Evolutionary conservation across 1,140 invertebrate genomes (phyloP).

Genomic region (Conus ventricosus): DNA sequence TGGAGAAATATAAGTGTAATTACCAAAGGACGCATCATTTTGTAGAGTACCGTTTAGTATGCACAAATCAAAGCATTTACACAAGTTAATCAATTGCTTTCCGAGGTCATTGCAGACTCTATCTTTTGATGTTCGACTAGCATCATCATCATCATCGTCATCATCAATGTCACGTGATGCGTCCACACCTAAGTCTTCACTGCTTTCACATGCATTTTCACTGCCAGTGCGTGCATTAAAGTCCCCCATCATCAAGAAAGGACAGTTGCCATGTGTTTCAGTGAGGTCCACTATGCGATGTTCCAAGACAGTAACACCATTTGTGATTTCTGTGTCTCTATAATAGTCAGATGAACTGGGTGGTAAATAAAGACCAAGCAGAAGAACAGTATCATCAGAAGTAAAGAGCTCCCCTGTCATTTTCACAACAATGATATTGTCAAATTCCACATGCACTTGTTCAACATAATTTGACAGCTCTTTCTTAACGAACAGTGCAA

Average conservation of each 20-base stretch:
- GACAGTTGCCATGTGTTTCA: not conserved
- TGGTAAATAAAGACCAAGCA: not conserved
- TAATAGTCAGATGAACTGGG: not conserved
- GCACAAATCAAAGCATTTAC: not conserved
- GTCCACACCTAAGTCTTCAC: not conserved
- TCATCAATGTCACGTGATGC: not conserved
- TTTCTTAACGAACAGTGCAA: not conserved
- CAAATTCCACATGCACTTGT: not conserved
- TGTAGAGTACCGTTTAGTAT: not conserved
- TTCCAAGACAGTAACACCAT: not conserved
- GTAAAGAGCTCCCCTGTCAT: not conserved
- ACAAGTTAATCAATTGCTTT: not conserved
- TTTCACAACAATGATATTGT: not conserved
- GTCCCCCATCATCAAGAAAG: not conserved
- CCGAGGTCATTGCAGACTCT: too few relatives aligned
- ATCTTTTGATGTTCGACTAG: not conserved
- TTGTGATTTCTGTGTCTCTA: slow-evolving; percentile 7
- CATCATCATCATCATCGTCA: not conserved
- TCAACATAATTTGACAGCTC: not conserved
- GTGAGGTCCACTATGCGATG: not conserved
- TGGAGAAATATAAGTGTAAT: not conserved
- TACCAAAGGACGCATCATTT: not conserved
- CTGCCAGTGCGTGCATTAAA: not conserved
- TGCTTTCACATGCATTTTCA: not conserved
- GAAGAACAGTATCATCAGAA: not conserved